Evolutionary conservation across 2,888 invertebrate species (phyloP).

Genomic region (Anoplius nigerrimus): DNA sequence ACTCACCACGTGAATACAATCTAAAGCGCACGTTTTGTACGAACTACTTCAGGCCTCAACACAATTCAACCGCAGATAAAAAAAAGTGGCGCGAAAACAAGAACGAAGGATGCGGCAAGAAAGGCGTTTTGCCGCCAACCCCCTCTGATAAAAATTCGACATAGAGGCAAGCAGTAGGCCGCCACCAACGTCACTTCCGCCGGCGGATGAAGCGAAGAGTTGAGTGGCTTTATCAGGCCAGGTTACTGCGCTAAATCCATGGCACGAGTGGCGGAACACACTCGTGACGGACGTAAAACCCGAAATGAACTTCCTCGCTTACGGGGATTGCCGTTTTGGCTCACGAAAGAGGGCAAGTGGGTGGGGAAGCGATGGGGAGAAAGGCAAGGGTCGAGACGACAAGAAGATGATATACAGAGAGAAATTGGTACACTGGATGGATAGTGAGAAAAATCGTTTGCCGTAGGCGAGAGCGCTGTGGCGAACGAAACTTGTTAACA

Average conservation of each 20-base stretch:
- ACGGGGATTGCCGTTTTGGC: conserved; percentile 49
- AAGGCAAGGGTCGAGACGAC: background rate
- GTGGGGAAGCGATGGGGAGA: background rate
- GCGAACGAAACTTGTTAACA: background rate
- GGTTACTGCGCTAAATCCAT: conserved; percentile 49
- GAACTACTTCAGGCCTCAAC: too few species aligned
- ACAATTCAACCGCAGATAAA: too few species aligned
- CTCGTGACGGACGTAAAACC: conserved; percentile 50
- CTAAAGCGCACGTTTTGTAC: too few species aligned
- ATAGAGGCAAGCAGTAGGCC: conserved; percentile 27
- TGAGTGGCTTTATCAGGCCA: conserved; percentile 52
- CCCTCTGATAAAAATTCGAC: conserved; percentile 25
- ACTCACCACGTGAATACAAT: too few species aligned
- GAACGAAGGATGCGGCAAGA: too few species aligned
- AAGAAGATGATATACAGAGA: background rate
- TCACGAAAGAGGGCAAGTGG: conserved; percentile 35
- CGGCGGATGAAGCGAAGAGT: conserved; percentile 33
- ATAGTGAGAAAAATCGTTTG: background rate
- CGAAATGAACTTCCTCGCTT: conserved; percentile 49
- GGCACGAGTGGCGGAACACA: conserved; percentile 48
- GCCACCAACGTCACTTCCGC: conserved; percentile 31
- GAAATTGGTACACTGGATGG: background rate
- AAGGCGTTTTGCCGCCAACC: background rate
- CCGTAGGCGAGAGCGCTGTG: background rate
- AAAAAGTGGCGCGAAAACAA: too few species aligned